phyloP scores from a whole-genome alignment of 1,140 invertebrate genomes.

The Xylocopa sonorina region DNA sequence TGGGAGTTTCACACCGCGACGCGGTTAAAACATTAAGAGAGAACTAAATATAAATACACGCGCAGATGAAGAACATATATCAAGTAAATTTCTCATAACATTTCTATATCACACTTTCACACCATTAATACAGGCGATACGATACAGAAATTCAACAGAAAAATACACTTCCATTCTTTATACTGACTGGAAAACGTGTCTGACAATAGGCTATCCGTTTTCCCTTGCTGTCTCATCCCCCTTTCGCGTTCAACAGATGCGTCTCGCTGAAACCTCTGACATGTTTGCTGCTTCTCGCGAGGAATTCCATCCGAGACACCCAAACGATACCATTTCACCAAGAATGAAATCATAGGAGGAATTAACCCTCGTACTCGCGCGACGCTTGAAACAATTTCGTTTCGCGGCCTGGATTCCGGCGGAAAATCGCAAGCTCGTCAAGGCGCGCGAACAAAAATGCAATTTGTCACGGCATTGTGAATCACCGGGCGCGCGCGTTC shows the following conservation, averaged over 20 bases:
- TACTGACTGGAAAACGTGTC: background rate
- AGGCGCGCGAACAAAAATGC: constrained; percentile 24
- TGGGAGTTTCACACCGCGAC: too few relatives aligned
- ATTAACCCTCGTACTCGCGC: too few relatives aligned
- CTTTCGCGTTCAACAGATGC: background rate
- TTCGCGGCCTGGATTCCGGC: constrained; percentile 18
- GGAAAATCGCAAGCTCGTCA: constrained; percentile 27
- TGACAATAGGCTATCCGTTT: constrained; percentile 6
- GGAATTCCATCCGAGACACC: background rate
- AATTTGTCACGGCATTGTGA: constrained; percentile 30
- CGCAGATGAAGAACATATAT: too few relatives aligned
- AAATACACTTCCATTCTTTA: background rate
- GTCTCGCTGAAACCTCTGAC: background rate
- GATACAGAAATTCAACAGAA: background rate
- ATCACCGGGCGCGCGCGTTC: background rate
- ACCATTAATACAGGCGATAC: background rate
- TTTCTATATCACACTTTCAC: too few relatives aligned
- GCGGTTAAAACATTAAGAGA: too few relatives aligned
- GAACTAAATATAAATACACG: too few relatives aligned
- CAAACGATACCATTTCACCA: too few relatives aligned
- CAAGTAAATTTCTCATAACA: too few relatives aligned
- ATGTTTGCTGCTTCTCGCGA: background rate
- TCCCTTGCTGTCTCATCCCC: background rate
- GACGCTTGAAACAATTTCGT: too few relatives aligned
- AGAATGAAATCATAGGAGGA: too few relatives aligned